Evolutionary conservation across 2,888 invertebrate species (phyloP).

Genomic region (Tipula lateralis): DNA sequence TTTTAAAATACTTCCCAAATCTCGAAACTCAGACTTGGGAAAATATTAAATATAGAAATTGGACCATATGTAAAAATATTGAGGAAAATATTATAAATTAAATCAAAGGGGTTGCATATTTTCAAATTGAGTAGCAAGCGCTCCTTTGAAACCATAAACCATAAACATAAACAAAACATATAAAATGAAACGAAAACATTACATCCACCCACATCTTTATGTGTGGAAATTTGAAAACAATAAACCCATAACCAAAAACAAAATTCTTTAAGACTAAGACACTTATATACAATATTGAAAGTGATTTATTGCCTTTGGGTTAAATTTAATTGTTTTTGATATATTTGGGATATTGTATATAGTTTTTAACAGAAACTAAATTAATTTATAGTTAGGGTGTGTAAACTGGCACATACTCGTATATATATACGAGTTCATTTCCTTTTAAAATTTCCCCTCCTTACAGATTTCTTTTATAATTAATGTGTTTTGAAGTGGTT

Average conservation of each 20-base stretch:
- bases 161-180: background rate
- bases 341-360: background rate
- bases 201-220: background rate
- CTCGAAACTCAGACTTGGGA: background rate
- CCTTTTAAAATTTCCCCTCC: background rate
- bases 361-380: background rate
- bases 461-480: background rate
- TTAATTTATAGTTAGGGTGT: constrained; percentile 11
- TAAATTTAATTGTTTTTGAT: constrained; percentile 1
- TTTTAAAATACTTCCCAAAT: background rate
- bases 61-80: background rate
- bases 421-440: background rate
- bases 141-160: background rate
- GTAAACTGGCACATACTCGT: background rate
- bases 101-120: background rate
- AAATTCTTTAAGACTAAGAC: constrained; percentile 11
- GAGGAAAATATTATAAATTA: background rate
- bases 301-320: constrained; percentile 11
- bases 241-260: background rate
- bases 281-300: background rate
- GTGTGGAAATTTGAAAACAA: background rate
- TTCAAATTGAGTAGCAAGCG: background rate
- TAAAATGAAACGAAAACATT: background rate
- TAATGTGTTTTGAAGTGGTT: constrained; percentile 6
- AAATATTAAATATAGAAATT: background rate